Percentiles rank a stretch among this genome's conserved stretches.
phyloP scores from a whole-genome alignment of 1,140 invertebrate species.

The Latrodectus geometricus region DNA sequence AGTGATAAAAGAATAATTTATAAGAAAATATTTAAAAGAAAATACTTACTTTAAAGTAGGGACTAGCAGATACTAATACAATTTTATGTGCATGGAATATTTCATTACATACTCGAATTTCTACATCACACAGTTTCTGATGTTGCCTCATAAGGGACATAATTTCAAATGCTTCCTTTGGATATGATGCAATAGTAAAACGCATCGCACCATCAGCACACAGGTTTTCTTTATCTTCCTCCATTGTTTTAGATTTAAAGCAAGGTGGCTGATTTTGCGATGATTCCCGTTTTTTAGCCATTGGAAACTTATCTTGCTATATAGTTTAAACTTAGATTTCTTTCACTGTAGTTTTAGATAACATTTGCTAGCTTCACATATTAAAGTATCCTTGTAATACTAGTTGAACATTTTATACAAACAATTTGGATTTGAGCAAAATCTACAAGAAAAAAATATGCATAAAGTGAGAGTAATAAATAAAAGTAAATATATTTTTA shows the following conservation, averaged over 20 bases:
- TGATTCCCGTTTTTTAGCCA: constrained; percentile 49
- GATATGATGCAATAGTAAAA: constrained; percentile 53
- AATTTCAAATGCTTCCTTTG: constrained; percentile 76
- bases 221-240: constrained; percentile 50
- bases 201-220: constrained; percentile 50
- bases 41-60: constrained; percentile 91
- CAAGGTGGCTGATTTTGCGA: constrained; percentile 30
- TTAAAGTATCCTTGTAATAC: too few relatives aligned
- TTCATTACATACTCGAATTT: constrained; percentile 90
- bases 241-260: constrained; percentile 51
- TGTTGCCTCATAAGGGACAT: constrained; percentile 85
- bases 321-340: too few relatives aligned
- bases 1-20: too few relatives aligned
- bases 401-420: too few relatives aligned
- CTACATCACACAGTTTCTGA: constrained; percentile 96
- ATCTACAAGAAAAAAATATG: too few relatives aligned
- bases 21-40: too few relatives aligned
- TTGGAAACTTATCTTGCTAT: background rate
- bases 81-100: constrained; percentile 96
- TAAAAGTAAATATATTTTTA: too few relatives aligned
- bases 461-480: too few relatives aligned
- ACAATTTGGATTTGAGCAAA: too few relatives aligned
- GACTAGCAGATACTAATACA: constrained; percentile 91
- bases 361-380: too few relatives aligned
- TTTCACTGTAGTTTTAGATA: too few relatives aligned